phyloP scores from a whole-genome alignment of 1,140 invertebrate genomes.

The Tribolium castaneum region DNA sequence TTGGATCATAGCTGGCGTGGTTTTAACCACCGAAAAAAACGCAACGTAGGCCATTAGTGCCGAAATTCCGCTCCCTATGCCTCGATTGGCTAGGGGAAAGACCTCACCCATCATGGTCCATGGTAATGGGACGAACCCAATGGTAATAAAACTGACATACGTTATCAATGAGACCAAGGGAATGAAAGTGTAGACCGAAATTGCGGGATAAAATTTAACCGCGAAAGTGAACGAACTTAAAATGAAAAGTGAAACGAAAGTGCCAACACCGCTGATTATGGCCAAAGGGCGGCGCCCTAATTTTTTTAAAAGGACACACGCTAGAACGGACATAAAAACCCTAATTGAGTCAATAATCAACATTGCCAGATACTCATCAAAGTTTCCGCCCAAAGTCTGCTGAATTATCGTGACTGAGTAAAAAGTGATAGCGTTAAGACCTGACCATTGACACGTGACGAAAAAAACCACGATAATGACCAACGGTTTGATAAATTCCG shows the following conservation, averaged over 20 bases:
- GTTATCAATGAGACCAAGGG: constrained; percentile 68
- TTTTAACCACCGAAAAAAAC: constrained; percentile 79
- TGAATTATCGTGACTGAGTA: constrained; percentile 76
- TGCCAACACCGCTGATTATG: constrained; percentile 70
- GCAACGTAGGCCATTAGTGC: constrained; percentile 74
- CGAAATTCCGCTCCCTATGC: constrained; percentile 72
- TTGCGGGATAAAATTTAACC: constrained; percentile 11
- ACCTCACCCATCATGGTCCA: constrained; percentile 78
- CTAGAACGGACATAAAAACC: constrained; percentile 70
- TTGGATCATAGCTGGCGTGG: constrained; percentile 71
- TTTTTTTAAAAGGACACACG: constrained; percentile 71
- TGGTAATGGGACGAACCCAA: constrained; percentile 74
- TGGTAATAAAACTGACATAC: constrained; percentile 70
- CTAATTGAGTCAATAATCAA: constrained; percentile 76
- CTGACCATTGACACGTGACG: constrained; percentile 72
- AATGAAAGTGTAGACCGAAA: background rate
- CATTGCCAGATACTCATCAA: constrained; percentile 72
- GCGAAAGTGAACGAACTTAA: constrained; percentile 61
- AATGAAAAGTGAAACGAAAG: constrained; percentile 65
- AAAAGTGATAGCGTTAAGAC: constrained; percentile 78
- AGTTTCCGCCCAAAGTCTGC: constrained; percentile 66
- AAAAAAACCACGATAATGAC: constrained; percentile 72
- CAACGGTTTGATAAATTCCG: constrained; percentile 70
- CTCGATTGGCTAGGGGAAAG: constrained; percentile 69
- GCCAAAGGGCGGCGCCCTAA: constrained; percentile 69